These are phyloP conservation scores for Alaudala cheleensis DNA, from an alignment of 2,113 vertebrate genomes.

Conservation along the genomic window DNA sequence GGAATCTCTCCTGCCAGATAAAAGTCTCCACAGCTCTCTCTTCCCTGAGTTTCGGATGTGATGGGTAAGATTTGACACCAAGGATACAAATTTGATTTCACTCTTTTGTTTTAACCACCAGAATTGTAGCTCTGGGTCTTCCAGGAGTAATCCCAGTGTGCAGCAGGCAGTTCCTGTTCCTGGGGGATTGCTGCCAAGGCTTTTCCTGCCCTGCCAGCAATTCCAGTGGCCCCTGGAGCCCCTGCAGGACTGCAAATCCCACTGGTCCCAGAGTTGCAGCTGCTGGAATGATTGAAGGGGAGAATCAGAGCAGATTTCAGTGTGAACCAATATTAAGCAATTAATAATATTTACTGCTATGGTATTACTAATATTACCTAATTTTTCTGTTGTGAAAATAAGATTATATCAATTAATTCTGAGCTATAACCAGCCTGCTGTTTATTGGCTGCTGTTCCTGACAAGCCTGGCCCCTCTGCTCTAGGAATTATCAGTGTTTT, in stretches of 20 bases:
- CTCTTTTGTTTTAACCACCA: background rate
- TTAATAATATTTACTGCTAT: background rate
- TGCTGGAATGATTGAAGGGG: background rate
- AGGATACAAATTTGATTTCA: background rate
- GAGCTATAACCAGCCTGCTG: background rate
- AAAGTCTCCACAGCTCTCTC: background rate
- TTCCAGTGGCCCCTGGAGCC: background rate
- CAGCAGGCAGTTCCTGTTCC: background rate
- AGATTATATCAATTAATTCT: background rate
- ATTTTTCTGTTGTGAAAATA: background rate
- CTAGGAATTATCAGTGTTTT: background rate
- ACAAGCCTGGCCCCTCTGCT: background rate
- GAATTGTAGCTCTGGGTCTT: background rate
- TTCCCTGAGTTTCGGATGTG: background rate
- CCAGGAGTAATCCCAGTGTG: background rate
- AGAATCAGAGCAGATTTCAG: background rate
- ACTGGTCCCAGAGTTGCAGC: background rate
- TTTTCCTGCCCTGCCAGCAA: background rate
- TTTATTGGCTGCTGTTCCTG: background rate
- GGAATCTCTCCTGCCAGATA: background rate
- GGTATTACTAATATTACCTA: background rate
- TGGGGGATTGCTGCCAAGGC: background rate
- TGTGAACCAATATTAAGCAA: background rate
- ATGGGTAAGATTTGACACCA: background rate
- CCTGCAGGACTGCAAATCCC: background rate